phyloP scores from a whole-genome alignment of 2,888 invertebrate species.

The Sphinx pinastri region DNA sequence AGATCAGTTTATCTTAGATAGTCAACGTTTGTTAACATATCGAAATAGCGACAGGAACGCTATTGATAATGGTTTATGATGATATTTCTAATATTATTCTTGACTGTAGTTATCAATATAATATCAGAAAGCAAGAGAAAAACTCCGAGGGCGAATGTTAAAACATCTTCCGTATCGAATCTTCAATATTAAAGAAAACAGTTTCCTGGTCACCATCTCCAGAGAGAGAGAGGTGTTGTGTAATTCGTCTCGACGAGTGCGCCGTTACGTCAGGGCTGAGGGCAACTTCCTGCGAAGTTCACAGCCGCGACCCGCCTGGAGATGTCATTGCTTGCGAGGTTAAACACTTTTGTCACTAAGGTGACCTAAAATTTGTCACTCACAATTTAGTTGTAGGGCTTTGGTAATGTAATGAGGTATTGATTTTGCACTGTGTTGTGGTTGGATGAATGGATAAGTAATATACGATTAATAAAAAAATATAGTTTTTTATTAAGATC shows the following conservation, averaged over 20 bases:
- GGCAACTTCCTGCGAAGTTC: neutral
- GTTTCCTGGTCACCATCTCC: neutral
- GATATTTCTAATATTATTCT: too few relatives aligned
- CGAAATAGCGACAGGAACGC: too few relatives aligned
- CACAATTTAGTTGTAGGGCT: neutral
- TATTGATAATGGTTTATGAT: too few relatives aligned
- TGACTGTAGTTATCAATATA: too few relatives aligned
- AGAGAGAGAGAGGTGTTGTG: neutral
- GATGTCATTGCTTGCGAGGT: neutral
- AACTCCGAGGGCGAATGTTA: too few relatives aligned
- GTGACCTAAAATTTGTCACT: constrained; percentile 7
- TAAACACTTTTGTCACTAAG: neutral
- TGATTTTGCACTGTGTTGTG: neutral
- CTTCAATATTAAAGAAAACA: neutral
- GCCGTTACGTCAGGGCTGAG: constrained; percentile 4
- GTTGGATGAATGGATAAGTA: too few relatives aligned
- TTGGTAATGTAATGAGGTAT: neutral
- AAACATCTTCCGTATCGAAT: too few relatives aligned
- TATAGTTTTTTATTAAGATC: too few relatives aligned
- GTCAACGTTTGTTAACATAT: too few relatives aligned
- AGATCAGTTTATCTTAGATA: too few relatives aligned
- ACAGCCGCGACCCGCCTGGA: neutral
- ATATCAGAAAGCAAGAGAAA: too few relatives aligned
- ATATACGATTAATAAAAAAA: too few relatives aligned
- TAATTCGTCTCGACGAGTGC: neutral